Conservation (phyloP, 2,888 invertebrate genomes). For the Galerucella calmariensis region DNA sequence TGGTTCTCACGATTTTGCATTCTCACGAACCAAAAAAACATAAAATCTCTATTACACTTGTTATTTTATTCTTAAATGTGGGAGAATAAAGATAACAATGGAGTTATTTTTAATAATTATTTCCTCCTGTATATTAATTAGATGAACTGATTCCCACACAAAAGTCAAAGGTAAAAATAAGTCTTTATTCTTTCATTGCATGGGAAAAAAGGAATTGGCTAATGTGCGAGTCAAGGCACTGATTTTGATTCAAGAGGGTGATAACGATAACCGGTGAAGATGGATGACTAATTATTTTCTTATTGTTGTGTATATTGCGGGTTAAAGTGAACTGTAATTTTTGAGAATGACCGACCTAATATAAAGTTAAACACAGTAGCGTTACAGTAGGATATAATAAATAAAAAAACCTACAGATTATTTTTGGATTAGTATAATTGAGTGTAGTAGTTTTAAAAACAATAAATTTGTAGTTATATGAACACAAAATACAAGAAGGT, state of each 20-base stretch:
- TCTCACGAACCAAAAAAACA: slow-evolving; percentile 53
- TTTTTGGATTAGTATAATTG: too few species aligned
- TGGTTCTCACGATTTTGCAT: slow-evolving; percentile 45
- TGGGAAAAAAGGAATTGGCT: slow-evolving; percentile 43
- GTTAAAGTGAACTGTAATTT: too few species aligned
- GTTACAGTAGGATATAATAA: background rate
- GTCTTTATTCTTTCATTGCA: slow-evolving; percentile 36
- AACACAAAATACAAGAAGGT: too few species aligned
- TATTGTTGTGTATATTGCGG: slow-evolving; percentile 9
- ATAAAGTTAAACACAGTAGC: background rate
- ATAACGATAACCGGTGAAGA: slow-evolving; percentile 23
- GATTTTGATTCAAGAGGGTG: slow-evolving; percentile 31
- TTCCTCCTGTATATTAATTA: slow-evolving; percentile 64
- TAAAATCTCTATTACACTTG: slow-evolving; percentile 53
- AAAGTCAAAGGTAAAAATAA: slow-evolving; percentile 44
- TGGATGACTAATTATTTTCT: slow-evolving; percentile 20
- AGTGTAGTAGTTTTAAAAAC: too few species aligned
- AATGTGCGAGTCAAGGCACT: slow-evolving; percentile 41
- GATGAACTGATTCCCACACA: slow-evolving; percentile 63
- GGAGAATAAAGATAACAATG: slow-evolving; percentile 61
- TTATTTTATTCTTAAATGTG: slow-evolving; percentile 59
- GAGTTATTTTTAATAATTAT: slow-evolving; percentile 64
- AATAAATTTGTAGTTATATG: too few species aligned
- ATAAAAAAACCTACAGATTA: too few species aligned
- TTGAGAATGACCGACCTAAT: background rate